Conservation (phyloP, 2,888 invertebrate species). For the Seira sanloemensis region DNA sequence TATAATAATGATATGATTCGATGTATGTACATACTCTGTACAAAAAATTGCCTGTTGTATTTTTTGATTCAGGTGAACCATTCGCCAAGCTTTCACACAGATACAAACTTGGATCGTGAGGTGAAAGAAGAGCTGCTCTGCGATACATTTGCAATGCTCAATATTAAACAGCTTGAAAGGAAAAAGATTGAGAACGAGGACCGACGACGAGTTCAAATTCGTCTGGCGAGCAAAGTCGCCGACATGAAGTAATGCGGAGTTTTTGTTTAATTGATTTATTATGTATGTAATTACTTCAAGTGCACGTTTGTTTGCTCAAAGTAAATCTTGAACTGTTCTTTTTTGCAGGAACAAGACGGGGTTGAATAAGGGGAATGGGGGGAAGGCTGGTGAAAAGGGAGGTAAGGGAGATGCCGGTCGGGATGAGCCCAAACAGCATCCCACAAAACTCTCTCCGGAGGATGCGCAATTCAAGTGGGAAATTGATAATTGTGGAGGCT, state of each 20-base stretch:
- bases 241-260: slow-evolving; percentile 46
- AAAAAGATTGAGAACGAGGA: slow-evolving; percentile 85
- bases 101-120: slow-evolving; percentile 89
- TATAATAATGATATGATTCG: too few species aligned
- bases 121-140: slow-evolving; percentile 88
- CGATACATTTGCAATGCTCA: slow-evolving; percentile 87
- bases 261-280: neutral
- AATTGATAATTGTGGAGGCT: slow-evolving; percentile 86
- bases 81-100: slow-evolving; percentile 95
- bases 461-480: slow-evolving; percentile 83
- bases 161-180: slow-evolving; percentile 86
- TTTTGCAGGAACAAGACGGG: slow-evolving; percentile 8
- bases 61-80: slow-evolving; percentile 84
- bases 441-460: slow-evolving; percentile 43
- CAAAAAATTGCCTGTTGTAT: neutral
- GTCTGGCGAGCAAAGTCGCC: slow-evolving; percentile 58
- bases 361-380: slow-evolving; percentile 24
- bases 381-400: slow-evolving; percentile 29
- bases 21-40: neutral
- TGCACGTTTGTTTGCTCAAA: neutral
- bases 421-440: neutral
- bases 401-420: neutral
- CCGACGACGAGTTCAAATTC: slow-evolving; percentile 80
- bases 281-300: too few species aligned
- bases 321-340: neutral